Evolutionary conservation across 1,140 invertebrate genomes (phyloP), one percentile per base, ranked within the genome.

Genomic region (Armadillidium nasatum): DNA sequence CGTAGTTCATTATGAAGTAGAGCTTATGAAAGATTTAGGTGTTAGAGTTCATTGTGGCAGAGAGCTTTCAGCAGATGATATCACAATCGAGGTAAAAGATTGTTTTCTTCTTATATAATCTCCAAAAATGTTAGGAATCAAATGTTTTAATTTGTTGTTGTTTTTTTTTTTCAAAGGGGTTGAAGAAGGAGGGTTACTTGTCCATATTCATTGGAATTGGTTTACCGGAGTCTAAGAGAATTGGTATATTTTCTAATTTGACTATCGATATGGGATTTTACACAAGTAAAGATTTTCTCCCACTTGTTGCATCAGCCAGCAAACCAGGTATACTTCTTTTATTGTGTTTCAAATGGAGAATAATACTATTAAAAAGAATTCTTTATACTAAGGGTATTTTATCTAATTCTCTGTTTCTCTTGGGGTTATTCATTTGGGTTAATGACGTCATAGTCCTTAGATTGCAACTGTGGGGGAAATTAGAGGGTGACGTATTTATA

Each of bases 161-260:
- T n/a, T 33, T 33, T 3, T 3, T 33, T 33, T 33, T 33, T 78
- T 66, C 68, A 13, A 74, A 92, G 89, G 86, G 86, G 76, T 85
- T 98, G 9, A 86, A 91, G 81, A 83, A 89, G 50, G 83, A 89
- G 0, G 91, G 90, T 0, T 90, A 91, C 81, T 88, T 91, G 81
- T 94, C 91, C 0, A 88, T 97, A 10, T 99, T 98, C 83, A 81
- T 99, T 70, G 97, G 96, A 44, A 97, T 99, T 78, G 97, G 97
- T 70, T 87, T 98, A 72, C 96, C 97, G 0, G 89, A 97, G 82
- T 90, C 96, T 0, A 98, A 96, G 83, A 88, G 85, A 46, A 88
- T 91, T 69, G 87, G 89, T 0, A 90, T 95, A 15, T 98, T 98
- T 85, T 85, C 91, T 80, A 87, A 89, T n/a, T 85, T 98, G 0